phyloP scores from a whole-genome alignment of 2,113 vertebrate genomes.

The Podilymbus podiceps region DNA sequence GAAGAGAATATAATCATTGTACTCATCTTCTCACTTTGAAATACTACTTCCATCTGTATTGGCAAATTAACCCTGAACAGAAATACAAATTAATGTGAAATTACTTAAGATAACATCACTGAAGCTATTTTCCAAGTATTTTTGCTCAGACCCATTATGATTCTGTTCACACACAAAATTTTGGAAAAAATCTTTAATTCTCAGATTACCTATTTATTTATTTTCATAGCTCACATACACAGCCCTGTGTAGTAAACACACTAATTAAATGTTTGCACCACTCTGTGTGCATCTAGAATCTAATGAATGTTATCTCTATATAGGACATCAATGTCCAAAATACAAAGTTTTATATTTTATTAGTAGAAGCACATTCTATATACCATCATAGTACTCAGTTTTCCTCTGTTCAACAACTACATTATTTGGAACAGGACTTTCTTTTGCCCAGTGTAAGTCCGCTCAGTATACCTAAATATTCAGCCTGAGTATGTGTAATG shows the following conservation, averaged over 20 bases:
- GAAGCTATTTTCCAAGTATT: neutral
- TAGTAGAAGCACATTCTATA: neutral
- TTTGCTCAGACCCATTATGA: neutral
- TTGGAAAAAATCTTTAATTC: neutral
- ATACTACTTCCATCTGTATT: neutral
- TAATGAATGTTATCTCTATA: neutral
- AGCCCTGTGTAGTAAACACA: neutral
- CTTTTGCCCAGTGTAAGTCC: neutral
- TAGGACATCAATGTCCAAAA: neutral
- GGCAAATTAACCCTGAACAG: neutral
- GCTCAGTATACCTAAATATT: neutral
- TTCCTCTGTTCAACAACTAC: neutral
- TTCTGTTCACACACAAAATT: neutral
- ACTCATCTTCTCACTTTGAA: neutral
- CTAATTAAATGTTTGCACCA: neutral
- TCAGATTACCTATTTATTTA: neutral
- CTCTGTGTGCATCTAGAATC: neutral
- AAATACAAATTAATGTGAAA: constrained; percentile 3
- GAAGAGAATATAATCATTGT: neutral
- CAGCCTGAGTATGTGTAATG: neutral
- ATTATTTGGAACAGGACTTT: neutral
- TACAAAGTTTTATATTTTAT: neutral
- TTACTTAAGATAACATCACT: neutral
- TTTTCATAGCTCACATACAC: neutral
- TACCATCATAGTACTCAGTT: neutral